phyloP scores from a whole-genome alignment of 1,140 invertebrate genomes.

The Drosophila sproati region DNA sequence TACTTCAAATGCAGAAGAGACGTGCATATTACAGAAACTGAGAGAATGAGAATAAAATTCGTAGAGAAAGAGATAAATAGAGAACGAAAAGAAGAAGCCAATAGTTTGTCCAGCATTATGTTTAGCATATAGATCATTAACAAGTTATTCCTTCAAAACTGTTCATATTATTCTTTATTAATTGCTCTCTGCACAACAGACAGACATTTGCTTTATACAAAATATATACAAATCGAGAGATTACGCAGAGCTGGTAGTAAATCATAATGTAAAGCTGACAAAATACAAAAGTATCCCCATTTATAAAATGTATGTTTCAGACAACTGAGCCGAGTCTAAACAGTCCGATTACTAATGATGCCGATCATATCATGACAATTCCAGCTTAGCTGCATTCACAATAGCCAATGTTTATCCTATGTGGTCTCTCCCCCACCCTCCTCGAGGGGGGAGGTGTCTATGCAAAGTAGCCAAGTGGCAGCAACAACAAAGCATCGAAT shows the following conservation, averaged over 20 bases:
- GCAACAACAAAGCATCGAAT: constrained; percentile 37
- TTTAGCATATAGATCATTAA: too few relatives aligned
- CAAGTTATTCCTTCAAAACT: too few relatives aligned
- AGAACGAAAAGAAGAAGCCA: too few relatives aligned
- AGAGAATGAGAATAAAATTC: too few relatives aligned
- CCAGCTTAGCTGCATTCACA: constrained; percentile 40
- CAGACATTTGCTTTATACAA: neutral
- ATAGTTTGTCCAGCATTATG: too few relatives aligned
- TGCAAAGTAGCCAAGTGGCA: constrained; percentile 29
- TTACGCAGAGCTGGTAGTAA: neutral
- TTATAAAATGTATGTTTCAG: constrained; percentile 4
- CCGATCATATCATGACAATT: constrained; percentile 52
- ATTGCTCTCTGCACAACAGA: neutral
- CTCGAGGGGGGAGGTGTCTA: neutral
- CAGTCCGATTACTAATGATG: constrained; percentile 44
- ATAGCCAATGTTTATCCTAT: constrained; percentile 17
- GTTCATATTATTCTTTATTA: neutral
- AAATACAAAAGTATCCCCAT: constrained; percentile 5
- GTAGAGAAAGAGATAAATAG: too few relatives aligned
- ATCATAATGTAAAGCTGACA: constrained; percentile 16
- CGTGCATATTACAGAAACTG: too few relatives aligned
- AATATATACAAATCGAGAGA: neutral
- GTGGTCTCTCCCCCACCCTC: too few relatives aligned
- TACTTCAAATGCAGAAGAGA: too few relatives aligned
- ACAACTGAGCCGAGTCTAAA: constrained; percentile 11